These are phyloP conservation scores for Zaprionus bogoriensis DNA, from an alignment of 2,888 invertebrate species.

Conservation along the genomic window DNA sequence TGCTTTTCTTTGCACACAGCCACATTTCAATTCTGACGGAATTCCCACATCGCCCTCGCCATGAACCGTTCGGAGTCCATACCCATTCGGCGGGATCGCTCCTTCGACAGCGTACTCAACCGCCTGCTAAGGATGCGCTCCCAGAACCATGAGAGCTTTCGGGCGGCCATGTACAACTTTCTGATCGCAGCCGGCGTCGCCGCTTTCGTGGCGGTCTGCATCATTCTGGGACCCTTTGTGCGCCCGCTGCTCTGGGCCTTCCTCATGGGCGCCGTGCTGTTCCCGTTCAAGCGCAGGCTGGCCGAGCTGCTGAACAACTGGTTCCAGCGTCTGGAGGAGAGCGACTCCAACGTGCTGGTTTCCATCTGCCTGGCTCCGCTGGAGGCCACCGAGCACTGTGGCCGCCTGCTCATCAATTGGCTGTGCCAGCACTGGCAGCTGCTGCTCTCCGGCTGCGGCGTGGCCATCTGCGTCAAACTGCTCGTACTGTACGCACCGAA, in stretches of 20 bases:
- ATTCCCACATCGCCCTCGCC: not conserved
- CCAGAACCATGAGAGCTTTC: slow-evolving; percentile 82
- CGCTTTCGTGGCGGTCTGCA: slow-evolving; percentile 87
- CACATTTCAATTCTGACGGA: slow-evolving; percentile 10
- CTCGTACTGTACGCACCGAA: slow-evolving; percentile 86
- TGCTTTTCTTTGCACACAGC: slow-evolving; percentile 27
- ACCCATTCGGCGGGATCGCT: slow-evolving; percentile 81
- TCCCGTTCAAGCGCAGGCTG: slow-evolving; percentile 94
- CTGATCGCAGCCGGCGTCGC: slow-evolving; percentile 80
- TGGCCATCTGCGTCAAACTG: slow-evolving; percentile 77
- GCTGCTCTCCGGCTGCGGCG: slow-evolving; percentile 83
- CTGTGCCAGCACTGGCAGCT: slow-evolving; percentile 87
- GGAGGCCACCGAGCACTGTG: slow-evolving; percentile 89
- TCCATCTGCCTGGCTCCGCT: slow-evolving; percentile 87
- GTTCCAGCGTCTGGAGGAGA: slow-evolving; percentile 88
- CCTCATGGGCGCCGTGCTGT: slow-evolving; percentile 97
- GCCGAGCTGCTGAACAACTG: slow-evolving; percentile 90
- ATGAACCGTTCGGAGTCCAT: slow-evolving; percentile 80
- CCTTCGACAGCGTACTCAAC: slow-evolving; percentile 82
- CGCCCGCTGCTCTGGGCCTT: slow-evolving; percentile 98
- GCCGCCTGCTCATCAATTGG: slow-evolving; percentile 89
- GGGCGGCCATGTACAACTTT: slow-evolving; percentile 82
- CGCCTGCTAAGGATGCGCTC: slow-evolving; percentile 78
- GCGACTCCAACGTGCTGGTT: slow-evolving; percentile 87
- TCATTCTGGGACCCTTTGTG: slow-evolving; percentile 95